Conservation (phyloP, 2,113 vertebrate species). For the Scartelaos histophorus region DNA sequence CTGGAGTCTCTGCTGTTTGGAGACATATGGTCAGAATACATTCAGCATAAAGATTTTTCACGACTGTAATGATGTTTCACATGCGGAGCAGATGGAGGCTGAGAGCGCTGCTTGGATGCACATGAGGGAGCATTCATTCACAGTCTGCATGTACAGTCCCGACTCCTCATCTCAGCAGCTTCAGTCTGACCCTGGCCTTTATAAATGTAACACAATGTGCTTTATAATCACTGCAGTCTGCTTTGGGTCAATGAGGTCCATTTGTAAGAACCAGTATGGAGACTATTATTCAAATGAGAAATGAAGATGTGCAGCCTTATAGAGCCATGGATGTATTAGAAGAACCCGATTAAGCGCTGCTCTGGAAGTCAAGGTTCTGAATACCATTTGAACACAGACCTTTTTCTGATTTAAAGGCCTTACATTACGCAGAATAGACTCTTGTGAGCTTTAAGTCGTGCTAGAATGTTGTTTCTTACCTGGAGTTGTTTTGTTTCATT, state of each 20-base stretch:
- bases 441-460: too few relatives aligned
- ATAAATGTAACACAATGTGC: too few relatives aligned
- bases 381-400: too few relatives aligned
- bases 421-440: too few relatives aligned
- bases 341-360: too few relatives aligned
- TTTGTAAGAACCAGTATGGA: neutral
- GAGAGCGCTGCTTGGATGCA: neutral
- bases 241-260: neutral
- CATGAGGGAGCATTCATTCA: neutral
- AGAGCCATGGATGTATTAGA: too few relatives aligned
- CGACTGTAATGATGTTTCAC: neutral
- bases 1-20: neutral
- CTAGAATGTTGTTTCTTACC: too few relatives aligned
- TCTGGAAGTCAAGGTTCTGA: too few relatives aligned
- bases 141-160: neutral
- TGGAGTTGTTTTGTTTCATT: too few relatives aligned
- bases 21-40: slow-evolving; percentile 26
- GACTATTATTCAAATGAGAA: neutral
- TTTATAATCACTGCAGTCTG: neutral
- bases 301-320: neutral
- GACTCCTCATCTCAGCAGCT: neutral
- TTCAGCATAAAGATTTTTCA: neutral
- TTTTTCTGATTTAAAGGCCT: too few relatives aligned
- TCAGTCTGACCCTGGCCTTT: neutral
- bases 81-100: neutral